These are phyloP conservation scores for Coptodon bakossiorum DNA, from an alignment of 2,113 vertebrate genomes.

Conservation along the genomic window DNA sequence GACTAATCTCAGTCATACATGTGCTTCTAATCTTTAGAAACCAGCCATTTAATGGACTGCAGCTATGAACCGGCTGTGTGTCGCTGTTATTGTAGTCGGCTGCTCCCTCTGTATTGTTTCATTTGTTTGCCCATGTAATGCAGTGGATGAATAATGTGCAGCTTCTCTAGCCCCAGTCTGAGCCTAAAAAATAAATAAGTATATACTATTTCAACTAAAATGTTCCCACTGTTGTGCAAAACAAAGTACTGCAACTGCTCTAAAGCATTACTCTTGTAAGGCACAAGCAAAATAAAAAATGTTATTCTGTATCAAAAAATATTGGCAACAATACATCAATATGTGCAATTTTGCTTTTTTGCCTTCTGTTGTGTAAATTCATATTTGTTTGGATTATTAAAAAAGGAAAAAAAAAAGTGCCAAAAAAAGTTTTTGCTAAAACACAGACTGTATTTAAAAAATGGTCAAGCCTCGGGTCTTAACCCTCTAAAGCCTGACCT, in stretches of 20 bases:
- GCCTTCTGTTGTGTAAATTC: background rate
- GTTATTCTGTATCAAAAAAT: background rate
- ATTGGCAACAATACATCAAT: background rate
- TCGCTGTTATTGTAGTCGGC: background rate
- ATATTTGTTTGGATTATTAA: background rate
- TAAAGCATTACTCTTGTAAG: background rate
- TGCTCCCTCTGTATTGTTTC: background rate
- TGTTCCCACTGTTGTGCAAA: background rate
- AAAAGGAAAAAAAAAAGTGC: background rate
- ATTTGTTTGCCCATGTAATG: background rate
- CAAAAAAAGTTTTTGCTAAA: background rate
- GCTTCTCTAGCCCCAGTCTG: background rate
- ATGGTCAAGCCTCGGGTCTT: background rate
- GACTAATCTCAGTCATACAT: slow-evolving; percentile 38
- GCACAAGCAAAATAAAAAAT: background rate
- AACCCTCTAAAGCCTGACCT: background rate
- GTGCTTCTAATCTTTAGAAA: slow-evolving; percentile 36
- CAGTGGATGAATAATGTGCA: slow-evolving; percentile 20
- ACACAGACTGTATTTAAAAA: background rate
- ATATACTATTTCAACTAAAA: background rate
- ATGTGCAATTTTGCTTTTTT: background rate
- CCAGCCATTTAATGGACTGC: slow-evolving; percentile 46
- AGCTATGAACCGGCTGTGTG: slow-evolving; percentile 28
- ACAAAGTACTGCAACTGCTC: background rate
- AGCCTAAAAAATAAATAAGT: background rate